These are phyloP conservation scores for Pterois miles DNA, from an alignment of 2,797 vertebrate species.

Conservation along the genomic window DNA sequence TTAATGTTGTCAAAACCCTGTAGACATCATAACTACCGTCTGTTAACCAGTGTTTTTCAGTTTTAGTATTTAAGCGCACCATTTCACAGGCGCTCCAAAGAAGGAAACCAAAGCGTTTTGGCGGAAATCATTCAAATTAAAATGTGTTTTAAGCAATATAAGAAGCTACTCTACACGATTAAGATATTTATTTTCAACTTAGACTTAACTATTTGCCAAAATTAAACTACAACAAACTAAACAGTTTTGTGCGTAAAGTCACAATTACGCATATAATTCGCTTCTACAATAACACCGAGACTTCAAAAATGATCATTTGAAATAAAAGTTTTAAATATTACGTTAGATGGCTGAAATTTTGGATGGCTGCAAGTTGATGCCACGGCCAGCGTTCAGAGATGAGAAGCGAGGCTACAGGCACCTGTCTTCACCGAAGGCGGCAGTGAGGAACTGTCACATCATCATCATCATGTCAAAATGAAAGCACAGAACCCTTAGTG, in stretches of 20 bases:
- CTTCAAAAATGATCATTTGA: background rate
- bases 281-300: background rate
- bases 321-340: background rate
- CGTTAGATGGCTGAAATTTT: background rate
- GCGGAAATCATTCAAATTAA: background rate
- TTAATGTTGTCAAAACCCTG: background rate
- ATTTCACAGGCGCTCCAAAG: background rate
- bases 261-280: background rate
- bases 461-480: no score
- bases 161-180: background rate
- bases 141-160: background rate
- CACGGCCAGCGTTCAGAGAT: background rate
- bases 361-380: background rate
- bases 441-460: background rate
- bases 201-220: background rate
- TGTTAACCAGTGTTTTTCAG: constrained; percentile 1
- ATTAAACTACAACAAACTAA: background rate
- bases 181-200: background rate
- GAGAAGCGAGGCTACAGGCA: constrained; percentile 32
- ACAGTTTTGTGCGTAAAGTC: constrained; percentile 38
- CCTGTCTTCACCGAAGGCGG: constrained; percentile 44
- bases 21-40: background rate
- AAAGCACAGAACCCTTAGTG: background rate
- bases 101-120: background rate
- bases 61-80: background rate